Evolutionary conservation across 1,140 invertebrate genomes (phyloP).

Genomic region (Drosophila persimilis): DNA sequence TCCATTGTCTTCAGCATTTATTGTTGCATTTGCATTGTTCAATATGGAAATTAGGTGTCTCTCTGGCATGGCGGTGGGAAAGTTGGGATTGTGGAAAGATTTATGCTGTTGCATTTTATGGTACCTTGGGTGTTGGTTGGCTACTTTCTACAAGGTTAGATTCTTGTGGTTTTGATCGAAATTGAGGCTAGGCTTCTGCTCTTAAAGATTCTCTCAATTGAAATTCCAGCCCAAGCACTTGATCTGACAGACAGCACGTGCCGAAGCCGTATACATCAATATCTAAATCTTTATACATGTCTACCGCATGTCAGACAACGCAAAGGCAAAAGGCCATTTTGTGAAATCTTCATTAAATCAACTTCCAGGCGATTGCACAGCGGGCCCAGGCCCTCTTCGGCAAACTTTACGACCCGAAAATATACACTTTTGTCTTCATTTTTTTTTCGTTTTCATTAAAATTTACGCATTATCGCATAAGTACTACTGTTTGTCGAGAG

Average conservation of each 20-base stretch:
- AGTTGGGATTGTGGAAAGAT: background rate
- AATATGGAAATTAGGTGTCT: conserved; percentile 61
- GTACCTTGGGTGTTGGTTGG: background rate
- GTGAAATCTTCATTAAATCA: conserved; percentile 81
- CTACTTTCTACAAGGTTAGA: background rate
- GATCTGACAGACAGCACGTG: conserved; percentile 35
- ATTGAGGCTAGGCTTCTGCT: background rate
- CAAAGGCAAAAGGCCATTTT: conserved; percentile 41
- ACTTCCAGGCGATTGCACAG: conserved; percentile 75
- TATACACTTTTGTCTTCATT: conserved; percentile 42
- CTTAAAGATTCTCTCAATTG: conserved; percentile 8
- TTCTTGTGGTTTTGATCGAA: background rate
- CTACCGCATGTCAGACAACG: conserved; percentile 54
- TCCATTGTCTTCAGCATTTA: conserved; percentile 42
- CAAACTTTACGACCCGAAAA: conserved; percentile 65
- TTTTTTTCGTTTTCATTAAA: conserved; percentile 68
- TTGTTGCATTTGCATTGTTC: conserved; percentile 55
- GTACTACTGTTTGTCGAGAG: conserved; percentile 39
- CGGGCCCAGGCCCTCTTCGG: conserved; percentile 5
- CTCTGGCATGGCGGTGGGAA: too few relatives aligned
- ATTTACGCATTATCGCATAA: conserved; percentile 79
- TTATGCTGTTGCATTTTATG: conserved; percentile 13
- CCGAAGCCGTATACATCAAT: conserved; percentile 42
- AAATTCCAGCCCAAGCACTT: conserved; percentile 32
- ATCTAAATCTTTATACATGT: conserved; percentile 41